Evolutionary conservation across 2,888 invertebrate species (phyloP).

Genomic region (Arrhopalites spinosus): DNA sequence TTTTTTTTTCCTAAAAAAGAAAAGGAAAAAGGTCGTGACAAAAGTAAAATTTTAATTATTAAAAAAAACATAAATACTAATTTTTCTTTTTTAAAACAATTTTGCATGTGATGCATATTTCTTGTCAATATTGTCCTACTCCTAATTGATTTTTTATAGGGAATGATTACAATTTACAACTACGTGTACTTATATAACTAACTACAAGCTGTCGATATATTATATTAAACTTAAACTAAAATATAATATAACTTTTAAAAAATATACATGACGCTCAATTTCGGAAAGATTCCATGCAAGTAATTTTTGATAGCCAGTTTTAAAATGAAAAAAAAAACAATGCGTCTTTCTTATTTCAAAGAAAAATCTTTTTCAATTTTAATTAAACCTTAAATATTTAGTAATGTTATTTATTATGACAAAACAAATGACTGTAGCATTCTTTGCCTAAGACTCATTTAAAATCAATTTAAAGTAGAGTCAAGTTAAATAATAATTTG

Average conservation of each 20-base stretch:
- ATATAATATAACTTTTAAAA: neutral
- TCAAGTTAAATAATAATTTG: too few species aligned
- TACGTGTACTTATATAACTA: neutral
- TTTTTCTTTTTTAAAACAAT: neutral
- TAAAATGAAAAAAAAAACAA: neutral
- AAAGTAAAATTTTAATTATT: neutral
- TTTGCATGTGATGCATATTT: neutral
- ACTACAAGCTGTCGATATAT: too few species aligned
- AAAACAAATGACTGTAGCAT: too few species aligned
- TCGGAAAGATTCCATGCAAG: constrained; percentile 8
- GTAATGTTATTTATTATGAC: too few species aligned
- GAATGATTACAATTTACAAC: neutral
- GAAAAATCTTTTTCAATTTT: too few species aligned
- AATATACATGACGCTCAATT: constrained; percentile 16
- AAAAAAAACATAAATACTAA: neutral
- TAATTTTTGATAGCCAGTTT: constrained; percentile 3
- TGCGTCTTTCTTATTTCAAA: constrained; percentile 11
- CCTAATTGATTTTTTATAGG: constrained; percentile 4
- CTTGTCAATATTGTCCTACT: constrained; percentile 2
- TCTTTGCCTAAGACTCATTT: too few species aligned
- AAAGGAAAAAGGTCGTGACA: too few species aligned
- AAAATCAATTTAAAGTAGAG: too few species aligned
- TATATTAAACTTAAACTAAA: too few species aligned
- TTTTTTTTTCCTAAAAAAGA: too few species aligned
- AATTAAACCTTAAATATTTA: too few species aligned